phyloP scores from a whole-genome alignment of 2,797 vertebrate species.

The Taeniopygia guttata region DNA sequence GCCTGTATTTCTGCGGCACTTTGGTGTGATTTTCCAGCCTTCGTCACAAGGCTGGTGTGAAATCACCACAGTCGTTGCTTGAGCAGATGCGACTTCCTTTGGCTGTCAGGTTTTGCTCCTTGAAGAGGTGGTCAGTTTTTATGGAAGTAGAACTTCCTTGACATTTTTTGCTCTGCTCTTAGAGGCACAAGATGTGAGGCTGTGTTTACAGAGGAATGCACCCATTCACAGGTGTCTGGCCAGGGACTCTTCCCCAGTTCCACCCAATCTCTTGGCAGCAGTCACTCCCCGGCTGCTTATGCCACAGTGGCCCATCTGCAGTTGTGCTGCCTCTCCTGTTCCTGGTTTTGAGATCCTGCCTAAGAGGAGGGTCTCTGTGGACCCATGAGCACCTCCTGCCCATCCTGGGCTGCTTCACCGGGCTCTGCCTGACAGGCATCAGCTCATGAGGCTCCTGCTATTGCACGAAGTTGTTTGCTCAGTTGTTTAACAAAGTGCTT shows the following conservation, averaged over 20 bases:
- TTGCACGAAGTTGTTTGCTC: neutral
- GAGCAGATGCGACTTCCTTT: neutral
- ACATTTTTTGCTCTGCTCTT: neutral
- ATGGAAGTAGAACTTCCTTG: neutral
- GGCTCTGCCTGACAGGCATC: neutral
- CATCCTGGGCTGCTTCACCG: neutral
- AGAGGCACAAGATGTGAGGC: neutral
- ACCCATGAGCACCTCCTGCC: neutral
- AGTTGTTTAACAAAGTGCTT: slow-evolving; percentile 31
- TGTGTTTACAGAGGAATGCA: neutral
- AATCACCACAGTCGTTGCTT: neutral
- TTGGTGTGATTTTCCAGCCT: neutral
- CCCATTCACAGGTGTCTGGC: accelerated
- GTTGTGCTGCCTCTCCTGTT: accelerated
- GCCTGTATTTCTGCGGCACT: accelerated
- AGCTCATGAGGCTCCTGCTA: neutral
- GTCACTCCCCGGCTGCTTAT: accelerated
- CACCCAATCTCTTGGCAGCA: neutral
- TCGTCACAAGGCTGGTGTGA: neutral
- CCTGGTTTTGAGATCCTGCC: neutral
- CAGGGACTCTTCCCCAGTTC: neutral
- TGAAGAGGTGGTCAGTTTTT: neutral
- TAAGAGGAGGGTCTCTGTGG: neutral
- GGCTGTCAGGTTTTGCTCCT: neutral
- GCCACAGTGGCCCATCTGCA: neutral